phyloP scores from a whole-genome alignment of 2,797 vertebrate species.

The Hydrolagus colliei region DNA sequence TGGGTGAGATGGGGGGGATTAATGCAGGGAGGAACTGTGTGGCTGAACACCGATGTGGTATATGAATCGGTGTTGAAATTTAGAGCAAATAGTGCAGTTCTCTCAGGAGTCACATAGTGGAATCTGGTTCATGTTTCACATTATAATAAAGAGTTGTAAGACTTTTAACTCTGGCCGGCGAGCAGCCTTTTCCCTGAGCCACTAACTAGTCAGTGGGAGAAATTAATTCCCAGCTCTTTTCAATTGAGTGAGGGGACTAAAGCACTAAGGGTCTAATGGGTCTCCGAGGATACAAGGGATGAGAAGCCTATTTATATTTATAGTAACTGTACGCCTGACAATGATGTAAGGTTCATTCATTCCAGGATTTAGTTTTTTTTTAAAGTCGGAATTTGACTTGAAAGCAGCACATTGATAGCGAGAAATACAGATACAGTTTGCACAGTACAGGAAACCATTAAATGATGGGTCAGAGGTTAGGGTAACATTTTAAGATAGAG shows the following conservation, averaged over 20 bases:
- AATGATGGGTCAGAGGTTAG: too few species aligned
- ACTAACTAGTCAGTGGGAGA: constrained; percentile 7
- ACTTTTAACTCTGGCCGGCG: background rate
- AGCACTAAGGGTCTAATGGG: background rate
- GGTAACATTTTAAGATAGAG: background rate
- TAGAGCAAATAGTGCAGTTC: constrained; percentile 12
- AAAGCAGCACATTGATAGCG: too few species aligned
- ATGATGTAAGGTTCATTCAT: background rate
- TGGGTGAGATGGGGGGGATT: too few species aligned
- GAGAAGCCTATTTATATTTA: background rate
- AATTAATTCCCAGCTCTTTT: background rate
- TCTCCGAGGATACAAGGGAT: background rate
- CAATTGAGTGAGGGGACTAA: background rate
- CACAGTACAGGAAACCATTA: too few species aligned
- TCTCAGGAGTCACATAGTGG: background rate
- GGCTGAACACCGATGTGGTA: too few species aligned
- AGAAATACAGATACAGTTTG: too few species aligned
- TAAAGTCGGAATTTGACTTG: too few species aligned
- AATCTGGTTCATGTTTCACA: constrained; percentile 25
- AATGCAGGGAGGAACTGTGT: too few species aligned
- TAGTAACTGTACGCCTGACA: too few species aligned
- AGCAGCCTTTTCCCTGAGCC: background rate
- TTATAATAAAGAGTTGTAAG: background rate
- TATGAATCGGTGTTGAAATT: background rate
- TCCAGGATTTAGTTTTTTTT: background rate